These are phyloP conservation scores for Pinna nobilis DNA, from an alignment of 1,140 invertebrate species.

Conservation along the genomic window DNA sequence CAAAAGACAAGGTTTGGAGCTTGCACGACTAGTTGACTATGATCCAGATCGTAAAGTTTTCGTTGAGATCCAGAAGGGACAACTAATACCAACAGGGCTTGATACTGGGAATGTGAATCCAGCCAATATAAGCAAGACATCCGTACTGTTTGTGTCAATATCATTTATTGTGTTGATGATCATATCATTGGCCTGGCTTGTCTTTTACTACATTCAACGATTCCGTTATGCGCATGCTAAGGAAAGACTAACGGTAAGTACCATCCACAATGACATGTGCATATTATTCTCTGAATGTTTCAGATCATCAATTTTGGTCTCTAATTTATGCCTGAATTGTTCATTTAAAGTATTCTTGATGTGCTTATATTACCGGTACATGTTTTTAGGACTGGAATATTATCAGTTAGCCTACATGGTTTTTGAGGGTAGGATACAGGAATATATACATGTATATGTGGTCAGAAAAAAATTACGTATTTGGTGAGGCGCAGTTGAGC, in stretches of 20 bases:
- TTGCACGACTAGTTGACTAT: background rate
- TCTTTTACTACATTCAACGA: constrained; percentile 95
- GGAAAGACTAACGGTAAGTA: constrained; percentile 83
- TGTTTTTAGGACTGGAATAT: no score
- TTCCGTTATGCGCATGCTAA: constrained; percentile 95
- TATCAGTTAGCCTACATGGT: no score
- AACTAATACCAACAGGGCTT: background rate
- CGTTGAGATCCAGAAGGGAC: constrained; percentile 9
- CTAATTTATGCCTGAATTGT: no score
- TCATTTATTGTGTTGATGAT: constrained; percentile 96
- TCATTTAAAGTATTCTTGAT: no score
- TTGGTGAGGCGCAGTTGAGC: no score
- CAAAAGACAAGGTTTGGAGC: background rate
- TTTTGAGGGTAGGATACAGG: no score
- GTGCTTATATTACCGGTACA: no score
- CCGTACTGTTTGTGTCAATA: constrained; percentile 93
- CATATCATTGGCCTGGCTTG: constrained; percentile 93
- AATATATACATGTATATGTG: no score
- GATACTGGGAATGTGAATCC: background rate
- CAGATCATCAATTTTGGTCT: no score
- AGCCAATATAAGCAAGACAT: constrained; percentile 75
- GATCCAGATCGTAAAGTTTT: background rate
- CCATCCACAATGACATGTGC: background rate
- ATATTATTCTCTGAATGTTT: no score
- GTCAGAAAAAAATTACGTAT: no score